Evolutionary conservation across 2,797 vertebrate species (phyloP).

Genomic region (Euthynnus affinis): DNA sequence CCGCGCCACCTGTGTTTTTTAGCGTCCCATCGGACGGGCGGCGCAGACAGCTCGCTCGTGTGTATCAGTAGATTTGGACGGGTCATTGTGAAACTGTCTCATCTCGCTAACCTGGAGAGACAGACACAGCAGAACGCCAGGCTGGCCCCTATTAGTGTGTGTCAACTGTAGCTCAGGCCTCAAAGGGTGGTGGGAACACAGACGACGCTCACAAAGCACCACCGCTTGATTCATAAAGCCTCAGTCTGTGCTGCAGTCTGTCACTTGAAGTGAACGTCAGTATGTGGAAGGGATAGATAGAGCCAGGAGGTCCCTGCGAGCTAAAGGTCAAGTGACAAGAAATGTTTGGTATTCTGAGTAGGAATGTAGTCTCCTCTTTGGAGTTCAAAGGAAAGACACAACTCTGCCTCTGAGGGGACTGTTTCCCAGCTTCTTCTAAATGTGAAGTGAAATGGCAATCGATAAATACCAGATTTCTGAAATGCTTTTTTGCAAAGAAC

Average conservation of each 20-base stretch:
- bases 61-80: slow-evolving; percentile 51
- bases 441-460: slow-evolving; percentile 64
- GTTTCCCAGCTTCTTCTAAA: slow-evolving; percentile 41
- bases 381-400: slow-evolving; percentile 48
- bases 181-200: slow-evolving; percentile 48
- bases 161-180: slow-evolving; percentile 60
- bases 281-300: slow-evolving; percentile 47
- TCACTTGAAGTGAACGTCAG: slow-evolving; percentile 63
- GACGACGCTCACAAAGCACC: slow-evolving; percentile 47
- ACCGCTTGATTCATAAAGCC: slow-evolving; percentile 51
- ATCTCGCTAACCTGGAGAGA: slow-evolving; percentile 63
- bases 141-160: slow-evolving; percentile 58
- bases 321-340: slow-evolving; percentile 78
- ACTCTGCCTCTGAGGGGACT: slow-evolving; percentile 35
- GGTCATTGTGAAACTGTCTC: slow-evolving; percentile 39
- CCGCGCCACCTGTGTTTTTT: slow-evolving; percentile 51
- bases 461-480: slow-evolving; percentile 39
- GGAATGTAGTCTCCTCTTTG: slow-evolving; percentile 46
- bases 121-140: slow-evolving; percentile 50
- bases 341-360: slow-evolving; percentile 67
- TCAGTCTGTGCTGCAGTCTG: slow-evolving; percentile 45
- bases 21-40: slow-evolving; percentile 24
- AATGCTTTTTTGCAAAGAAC: slow-evolving; percentile 1
- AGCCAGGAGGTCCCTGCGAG: slow-evolving; percentile 61
- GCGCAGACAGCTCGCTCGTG: slow-evolving; percentile 18